phyloP scores from a whole-genome alignment of 2,113 vertebrate genomes.

The Eptesicus fuscus region DNA sequence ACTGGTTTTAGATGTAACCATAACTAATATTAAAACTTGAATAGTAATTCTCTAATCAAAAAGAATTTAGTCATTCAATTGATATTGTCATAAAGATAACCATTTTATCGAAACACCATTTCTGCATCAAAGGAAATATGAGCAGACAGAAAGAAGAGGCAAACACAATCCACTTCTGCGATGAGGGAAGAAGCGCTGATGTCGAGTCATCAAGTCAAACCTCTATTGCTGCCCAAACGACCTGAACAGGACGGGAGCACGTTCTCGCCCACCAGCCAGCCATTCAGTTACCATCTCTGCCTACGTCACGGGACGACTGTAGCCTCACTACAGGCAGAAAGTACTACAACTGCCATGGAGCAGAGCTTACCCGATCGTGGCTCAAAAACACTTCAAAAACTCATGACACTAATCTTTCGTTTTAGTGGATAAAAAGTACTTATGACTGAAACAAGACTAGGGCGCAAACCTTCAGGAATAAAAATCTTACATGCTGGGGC shows the following conservation, averaged over 20 bases:
- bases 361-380: not conserved
- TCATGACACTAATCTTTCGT: not conserved
- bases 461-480: slow-evolving; percentile 75
- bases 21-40: slow-evolving; percentile 3
- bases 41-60: slow-evolving; percentile 31
- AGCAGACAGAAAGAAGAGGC: not conserved
- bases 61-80: slow-evolving; percentile 7
- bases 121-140: not conserved
- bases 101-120: not conserved
- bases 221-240: not conserved
- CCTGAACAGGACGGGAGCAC: not conserved
- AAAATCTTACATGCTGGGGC: slow-evolving; percentile 92
- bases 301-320: not conserved
- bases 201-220: not conserved
- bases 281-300: not conserved
- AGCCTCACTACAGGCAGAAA: not conserved
- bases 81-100: not conserved
- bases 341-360: not conserved
- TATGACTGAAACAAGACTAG: slow-evolving; percentile 70
- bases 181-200: not conserved
- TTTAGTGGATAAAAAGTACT: slow-evolving; percentile 36
- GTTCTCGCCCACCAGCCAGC: not conserved
- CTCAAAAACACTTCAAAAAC: not conserved
- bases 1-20: slow-evolving; percentile 7
- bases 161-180: not conserved